phyloP scores from a whole-genome alignment of 1,140 invertebrate species.

The Leguminivora glycinivorella region DNA sequence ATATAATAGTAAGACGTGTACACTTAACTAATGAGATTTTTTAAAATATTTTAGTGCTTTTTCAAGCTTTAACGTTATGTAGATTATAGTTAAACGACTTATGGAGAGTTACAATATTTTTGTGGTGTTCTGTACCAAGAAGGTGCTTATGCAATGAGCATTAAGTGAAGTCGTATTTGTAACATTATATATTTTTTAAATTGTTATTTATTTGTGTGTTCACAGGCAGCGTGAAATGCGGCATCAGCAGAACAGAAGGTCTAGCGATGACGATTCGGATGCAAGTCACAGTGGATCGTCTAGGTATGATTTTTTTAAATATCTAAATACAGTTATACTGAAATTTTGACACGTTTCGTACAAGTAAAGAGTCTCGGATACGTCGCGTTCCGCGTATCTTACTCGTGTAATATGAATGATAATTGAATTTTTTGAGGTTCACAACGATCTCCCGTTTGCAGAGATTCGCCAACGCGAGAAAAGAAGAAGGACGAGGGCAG shows the following conservation, averaged over 20 bases:
- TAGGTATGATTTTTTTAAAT: constrained; percentile 46
- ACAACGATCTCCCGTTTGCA: constrained; percentile 35
- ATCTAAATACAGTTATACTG: no score
- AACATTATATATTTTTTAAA: no score
- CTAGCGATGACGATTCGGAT: constrained; percentile 64
- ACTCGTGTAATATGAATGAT: neutral
- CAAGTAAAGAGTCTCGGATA: neutral
- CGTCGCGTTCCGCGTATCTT: neutral
- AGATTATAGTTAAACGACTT: no score
- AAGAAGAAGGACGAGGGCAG: constrained; percentile 49
- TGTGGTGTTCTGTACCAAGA: no score
- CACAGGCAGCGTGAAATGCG: constrained; percentile 76
- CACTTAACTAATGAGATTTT: no score
- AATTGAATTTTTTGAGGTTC: neutral
- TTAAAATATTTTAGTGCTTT: no score
- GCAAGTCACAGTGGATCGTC: constrained; percentile 58
- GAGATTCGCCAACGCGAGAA: constrained; percentile 49
- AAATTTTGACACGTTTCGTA: no score
- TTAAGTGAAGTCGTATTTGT: no score
- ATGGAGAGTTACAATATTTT: no score
- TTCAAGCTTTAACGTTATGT: no score
- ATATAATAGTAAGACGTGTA: no score
- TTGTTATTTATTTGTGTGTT: constrained; percentile 26
- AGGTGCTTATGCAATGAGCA: no score
- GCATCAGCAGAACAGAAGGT: constrained; percentile 63